Conservation (phyloP, 2,113 vertebrate species). For the Struthio camelus region DNA sequence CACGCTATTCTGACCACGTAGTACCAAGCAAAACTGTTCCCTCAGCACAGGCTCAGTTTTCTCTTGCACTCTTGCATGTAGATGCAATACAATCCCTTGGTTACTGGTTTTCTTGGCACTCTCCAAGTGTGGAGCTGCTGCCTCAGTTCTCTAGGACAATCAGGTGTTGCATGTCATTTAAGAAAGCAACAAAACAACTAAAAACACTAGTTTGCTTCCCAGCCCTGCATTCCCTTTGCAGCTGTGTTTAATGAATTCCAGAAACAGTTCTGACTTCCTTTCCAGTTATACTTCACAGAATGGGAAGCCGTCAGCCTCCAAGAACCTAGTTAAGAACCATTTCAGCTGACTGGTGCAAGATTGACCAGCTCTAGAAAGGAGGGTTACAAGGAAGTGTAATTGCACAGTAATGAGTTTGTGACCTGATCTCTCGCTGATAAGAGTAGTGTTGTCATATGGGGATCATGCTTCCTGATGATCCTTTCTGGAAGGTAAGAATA, state of each 20-base stretch:
- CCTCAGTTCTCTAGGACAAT: not conserved
- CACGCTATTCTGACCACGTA: not conserved
- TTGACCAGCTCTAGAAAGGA: not conserved
- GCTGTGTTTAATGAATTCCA: slow-evolving; percentile 44
- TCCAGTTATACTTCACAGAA: not conserved
- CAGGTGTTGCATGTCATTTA: not conserved
- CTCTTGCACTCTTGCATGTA: not conserved
- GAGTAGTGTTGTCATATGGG: not conserved
- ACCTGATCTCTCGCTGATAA: not conserved
- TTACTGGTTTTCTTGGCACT: not conserved
- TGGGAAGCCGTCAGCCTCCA: not conserved
- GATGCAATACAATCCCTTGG: not conserved
- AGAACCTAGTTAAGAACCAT: not conserved
- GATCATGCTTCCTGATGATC: not conserved
- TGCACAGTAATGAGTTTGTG: not conserved
- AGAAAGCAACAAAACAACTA: slow-evolving; percentile 5
- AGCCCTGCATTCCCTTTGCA: not conserved
- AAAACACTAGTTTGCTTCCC: not conserved
- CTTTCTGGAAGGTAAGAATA: not conserved
- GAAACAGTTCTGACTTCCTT: not conserved
- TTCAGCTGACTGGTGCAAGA: not conserved
- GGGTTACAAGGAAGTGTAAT: not conserved
- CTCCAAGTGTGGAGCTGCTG: not conserved
- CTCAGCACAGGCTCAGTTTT: not conserved
- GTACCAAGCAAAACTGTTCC: not conserved